Evolutionary conservation across 2,888 invertebrate genomes (phyloP).

Genomic region (Pyrochroa serraticornis): DNA sequence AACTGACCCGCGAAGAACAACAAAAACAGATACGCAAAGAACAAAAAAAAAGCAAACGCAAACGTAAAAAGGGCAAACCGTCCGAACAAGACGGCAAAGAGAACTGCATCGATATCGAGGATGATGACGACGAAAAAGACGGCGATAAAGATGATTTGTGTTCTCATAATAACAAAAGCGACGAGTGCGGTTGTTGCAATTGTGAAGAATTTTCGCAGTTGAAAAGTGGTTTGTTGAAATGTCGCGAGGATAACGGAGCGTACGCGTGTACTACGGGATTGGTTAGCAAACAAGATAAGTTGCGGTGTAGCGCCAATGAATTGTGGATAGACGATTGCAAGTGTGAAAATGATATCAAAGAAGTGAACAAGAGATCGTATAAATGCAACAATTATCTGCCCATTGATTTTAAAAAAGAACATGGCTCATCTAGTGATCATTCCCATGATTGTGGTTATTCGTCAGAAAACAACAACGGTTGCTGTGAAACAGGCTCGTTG

Average conservation of each 20-base stretch:
- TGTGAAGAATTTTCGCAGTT: constrained; percentile 34
- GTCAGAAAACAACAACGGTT: constrained; percentile 80
- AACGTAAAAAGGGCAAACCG: constrained; percentile 70
- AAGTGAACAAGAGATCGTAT: constrained; percentile 47
- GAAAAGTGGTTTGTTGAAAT: constrained; percentile 8
- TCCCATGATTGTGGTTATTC: constrained; percentile 89
- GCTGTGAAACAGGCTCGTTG: constrained; percentile 69
- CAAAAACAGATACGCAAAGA: constrained; percentile 85
- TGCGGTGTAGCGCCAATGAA: constrained; percentile 45
- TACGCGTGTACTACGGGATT: constrained; percentile 30
- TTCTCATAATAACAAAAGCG: constrained; percentile 26
- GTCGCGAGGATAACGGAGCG: constrained; percentile 16
- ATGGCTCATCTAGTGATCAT: constrained; percentile 70
- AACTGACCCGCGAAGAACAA: constrained; percentile 85
- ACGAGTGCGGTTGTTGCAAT: constrained; percentile 31
- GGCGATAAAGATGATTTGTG: constrained; percentile 40
- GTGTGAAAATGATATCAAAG: constrained; percentile 46
- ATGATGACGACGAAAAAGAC: constrained; percentile 43
- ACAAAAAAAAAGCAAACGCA: constrained; percentile 81
- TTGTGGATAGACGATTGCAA: constrained; percentile 52
- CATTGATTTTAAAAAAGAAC: constrained; percentile 56
- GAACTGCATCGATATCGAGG: constrained; percentile 56
- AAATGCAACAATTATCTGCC: constrained; percentile 50
- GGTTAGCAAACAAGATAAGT: constrained; percentile 42
- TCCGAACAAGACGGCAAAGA: constrained; percentile 57